Evolutionary conservation across 2,113 vertebrate species (phyloP).

Genomic region (Oophaga pumilio): DNA sequence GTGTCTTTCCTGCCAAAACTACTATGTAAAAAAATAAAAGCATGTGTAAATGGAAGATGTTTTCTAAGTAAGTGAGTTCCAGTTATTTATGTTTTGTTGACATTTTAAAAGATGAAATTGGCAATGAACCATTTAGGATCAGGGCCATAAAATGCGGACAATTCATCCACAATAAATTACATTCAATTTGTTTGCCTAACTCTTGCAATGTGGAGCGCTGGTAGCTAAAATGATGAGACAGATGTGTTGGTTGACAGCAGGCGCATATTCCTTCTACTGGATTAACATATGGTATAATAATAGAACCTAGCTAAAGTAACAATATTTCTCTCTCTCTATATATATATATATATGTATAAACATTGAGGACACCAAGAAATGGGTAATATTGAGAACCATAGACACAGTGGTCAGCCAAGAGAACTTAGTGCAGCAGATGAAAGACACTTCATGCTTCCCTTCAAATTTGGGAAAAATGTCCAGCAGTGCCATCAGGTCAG

Average conservation of each 20-base stretch:
- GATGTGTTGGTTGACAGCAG: constrained; percentile 30
- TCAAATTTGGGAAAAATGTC: no score
- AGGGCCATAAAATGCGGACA: constrained; percentile 32
- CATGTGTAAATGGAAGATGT: constrained; percentile 40
- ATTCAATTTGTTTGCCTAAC: constrained; percentile 41
- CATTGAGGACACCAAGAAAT: no score
- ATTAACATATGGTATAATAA: constrained; percentile 1
- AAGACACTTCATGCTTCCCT: no score
- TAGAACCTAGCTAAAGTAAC: background rate
- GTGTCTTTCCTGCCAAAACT: constrained; percentile 48
- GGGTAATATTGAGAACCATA: no score
- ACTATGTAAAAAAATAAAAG: constrained; percentile 53
- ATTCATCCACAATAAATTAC: constrained; percentile 46
- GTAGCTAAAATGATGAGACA: constrained; percentile 33
- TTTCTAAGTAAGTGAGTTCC: constrained; percentile 35
- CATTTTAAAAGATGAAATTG: constrained; percentile 49
- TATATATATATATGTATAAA: no score
- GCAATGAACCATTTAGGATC: constrained; percentile 31
- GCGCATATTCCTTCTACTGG: background rate
- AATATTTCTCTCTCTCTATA: no score
- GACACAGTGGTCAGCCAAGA: no score
- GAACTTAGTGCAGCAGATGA: no score
- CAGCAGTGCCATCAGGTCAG: no score
- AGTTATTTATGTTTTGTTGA: constrained; percentile 51
- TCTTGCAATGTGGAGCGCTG: constrained; percentile 33